These are phyloP conservation scores for Geothlypis trichas DNA, from an alignment of 2,113 vertebrate species.

Conservation along the genomic window DNA sequence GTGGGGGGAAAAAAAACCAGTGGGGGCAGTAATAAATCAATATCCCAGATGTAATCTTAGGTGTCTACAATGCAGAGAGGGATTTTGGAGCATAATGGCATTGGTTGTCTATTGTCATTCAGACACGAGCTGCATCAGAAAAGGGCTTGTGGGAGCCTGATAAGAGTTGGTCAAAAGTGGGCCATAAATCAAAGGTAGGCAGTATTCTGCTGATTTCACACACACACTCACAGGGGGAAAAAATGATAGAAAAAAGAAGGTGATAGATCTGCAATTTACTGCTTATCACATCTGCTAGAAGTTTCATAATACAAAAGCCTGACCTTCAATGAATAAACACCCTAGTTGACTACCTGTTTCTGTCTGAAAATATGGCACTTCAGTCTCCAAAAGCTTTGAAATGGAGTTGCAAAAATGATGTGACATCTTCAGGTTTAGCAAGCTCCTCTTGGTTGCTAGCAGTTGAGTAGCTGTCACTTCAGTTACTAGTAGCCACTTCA, in stretches of 20 bases:
- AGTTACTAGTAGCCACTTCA: slow-evolving; percentile 37
- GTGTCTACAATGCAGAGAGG: slow-evolving; percentile 92
- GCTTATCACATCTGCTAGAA: slow-evolving; percentile 89
- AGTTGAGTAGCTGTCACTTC: slow-evolving; percentile 42
- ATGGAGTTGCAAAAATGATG: background rate
- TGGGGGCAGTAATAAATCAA: slow-evolving; percentile 92
- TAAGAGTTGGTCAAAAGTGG: slow-evolving; percentile 92
- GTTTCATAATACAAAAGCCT: slow-evolving; percentile 86
- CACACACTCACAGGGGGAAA: slow-evolving; percentile 48
- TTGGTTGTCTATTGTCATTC: slow-evolving; percentile 96
- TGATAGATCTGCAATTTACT: slow-evolving; percentile 90
- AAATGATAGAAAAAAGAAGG: slow-evolving; percentile 38
- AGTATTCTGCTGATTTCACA: slow-evolving; percentile 86
- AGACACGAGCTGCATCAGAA: slow-evolving; percentile 88
- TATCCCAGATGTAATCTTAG: slow-evolving; percentile 94
- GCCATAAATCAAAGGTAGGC: slow-evolving; percentile 91
- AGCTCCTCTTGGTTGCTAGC: slow-evolving; percentile 15
- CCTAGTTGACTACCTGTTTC: slow-evolving; percentile 70
- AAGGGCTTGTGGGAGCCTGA: slow-evolving; percentile 91
- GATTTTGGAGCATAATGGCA: slow-evolving; percentile 90
- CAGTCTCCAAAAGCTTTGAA: slow-evolving; percentile 7
- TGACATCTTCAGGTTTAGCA: slow-evolving; percentile 46
- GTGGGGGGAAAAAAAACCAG: slow-evolving; percentile 43
- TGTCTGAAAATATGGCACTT: slow-evolving; percentile 56
- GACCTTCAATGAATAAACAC: slow-evolving; percentile 88